These are phyloP conservation scores for Masticophis lateralis DNA, from an alignment of 2,797 vertebrate species.

Conservation along the genomic window DNA sequence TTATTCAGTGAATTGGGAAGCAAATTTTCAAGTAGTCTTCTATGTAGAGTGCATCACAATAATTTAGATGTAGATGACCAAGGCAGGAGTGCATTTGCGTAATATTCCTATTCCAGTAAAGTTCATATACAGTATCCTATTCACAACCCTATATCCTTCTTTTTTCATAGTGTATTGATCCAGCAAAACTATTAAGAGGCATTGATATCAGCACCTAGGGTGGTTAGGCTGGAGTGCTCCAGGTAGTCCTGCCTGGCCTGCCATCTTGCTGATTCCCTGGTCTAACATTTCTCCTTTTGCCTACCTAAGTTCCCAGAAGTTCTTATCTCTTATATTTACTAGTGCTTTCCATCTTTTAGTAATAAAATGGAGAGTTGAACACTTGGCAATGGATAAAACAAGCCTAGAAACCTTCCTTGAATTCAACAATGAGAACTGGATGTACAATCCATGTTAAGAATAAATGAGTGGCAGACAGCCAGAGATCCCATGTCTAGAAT, in stretches of 20 bases:
- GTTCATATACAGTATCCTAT: neutral
- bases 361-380: neutral
- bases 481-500: neutral
- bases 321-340: neutral
- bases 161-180: neutral
- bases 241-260: neutral
- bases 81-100: neutral
- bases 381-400: neutral
- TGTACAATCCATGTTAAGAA: neutral
- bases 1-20: neutral
- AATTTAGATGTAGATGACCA: neutral
- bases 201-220: neutral
- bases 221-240: neutral
- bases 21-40: neutral
- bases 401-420: neutral
- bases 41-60: neutral
- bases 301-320: neutral
- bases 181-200: neutral
- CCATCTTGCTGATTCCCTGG: neutral
- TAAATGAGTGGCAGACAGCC: neutral
- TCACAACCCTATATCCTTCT: neutral
- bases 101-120: neutral
- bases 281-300: neutral
- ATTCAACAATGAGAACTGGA: neutral
- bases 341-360: neutral